Conservation (phyloP, 2,888 invertebrate species). For the Drosophila subsilvestris region DNA sequence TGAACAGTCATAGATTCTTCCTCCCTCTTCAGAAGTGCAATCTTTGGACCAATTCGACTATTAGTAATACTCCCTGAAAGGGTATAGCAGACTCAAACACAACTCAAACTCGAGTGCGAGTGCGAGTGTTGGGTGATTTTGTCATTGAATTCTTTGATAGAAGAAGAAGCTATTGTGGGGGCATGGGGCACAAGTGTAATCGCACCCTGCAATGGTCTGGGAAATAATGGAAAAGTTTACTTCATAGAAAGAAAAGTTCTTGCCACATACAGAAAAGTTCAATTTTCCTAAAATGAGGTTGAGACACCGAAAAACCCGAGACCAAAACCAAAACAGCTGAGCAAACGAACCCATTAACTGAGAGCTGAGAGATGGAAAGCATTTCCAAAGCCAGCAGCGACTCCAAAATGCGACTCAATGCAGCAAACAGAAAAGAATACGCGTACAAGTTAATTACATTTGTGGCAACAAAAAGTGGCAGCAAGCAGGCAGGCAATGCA, state of each 20-base stretch:
- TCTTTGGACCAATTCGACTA: not conserved
- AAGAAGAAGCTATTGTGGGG: constrained; percentile 2
- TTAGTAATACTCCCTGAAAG: not conserved
- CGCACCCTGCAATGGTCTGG: not conserved
- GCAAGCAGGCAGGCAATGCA: not conserved
- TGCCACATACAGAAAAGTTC: not conserved
- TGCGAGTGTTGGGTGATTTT: constrained; percentile 1
- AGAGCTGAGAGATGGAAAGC: not conserved
- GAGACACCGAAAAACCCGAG: constrained; percentile 7
- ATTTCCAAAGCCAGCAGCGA: not conserved
- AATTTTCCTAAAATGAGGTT: not conserved
- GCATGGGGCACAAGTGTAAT: constrained; percentile 2
- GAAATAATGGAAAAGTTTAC: constrained; percentile 36
- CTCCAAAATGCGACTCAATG: constrained; percentile 18
- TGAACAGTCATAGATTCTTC: no score
- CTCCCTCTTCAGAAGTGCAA: no score
- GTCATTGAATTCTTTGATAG: constrained; percentile 21
- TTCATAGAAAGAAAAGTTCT: not conserved
- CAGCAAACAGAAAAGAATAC: constrained; percentile 22
- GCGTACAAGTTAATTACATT: constrained; percentile 76
- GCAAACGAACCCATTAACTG: constrained; percentile 14
- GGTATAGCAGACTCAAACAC: constrained; percentile 36
- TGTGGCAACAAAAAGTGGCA: constrained; percentile 44
- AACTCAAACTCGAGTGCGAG: constrained; percentile 41
- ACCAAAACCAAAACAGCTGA: not conserved